Conservation (phyloP, 2,797 vertebrate species). For the Philypnodon macrostomus region DNA sequence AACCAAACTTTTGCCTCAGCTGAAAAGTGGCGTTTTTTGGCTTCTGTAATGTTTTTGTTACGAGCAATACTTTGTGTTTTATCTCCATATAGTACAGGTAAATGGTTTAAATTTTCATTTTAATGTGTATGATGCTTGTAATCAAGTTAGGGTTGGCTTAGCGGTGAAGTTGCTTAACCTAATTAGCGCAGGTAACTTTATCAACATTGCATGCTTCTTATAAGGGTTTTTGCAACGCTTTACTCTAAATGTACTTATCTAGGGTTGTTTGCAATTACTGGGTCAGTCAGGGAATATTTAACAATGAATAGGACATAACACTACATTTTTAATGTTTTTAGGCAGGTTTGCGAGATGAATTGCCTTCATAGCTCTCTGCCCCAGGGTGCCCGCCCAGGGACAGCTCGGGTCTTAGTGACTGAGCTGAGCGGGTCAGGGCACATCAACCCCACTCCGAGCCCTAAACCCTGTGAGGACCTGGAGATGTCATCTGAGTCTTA, state of each 20-base stretch:
- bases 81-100: neutral
- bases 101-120: neutral
- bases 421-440: slow-evolving; percentile 77
- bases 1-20: slow-evolving; percentile 70
- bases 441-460: slow-evolving; percentile 77
- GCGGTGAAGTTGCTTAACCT: too few species aligned
- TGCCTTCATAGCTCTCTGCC: slow-evolving; percentile 20
- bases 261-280: too few species aligned
- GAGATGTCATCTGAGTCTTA: slow-evolving; percentile 69
- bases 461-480: slow-evolving; percentile 44
- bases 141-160: too few species aligned
- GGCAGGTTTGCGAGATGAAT: slow-evolving; percentile 49
- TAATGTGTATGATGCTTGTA: neutral
- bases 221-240: too few species aligned
- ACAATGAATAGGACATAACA: too few species aligned
- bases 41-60: slow-evolving; percentile 7
- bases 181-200: too few species aligned
- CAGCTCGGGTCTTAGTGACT: slow-evolving; percentile 73
- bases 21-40: slow-evolving; percentile 4
- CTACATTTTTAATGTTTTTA: too few species aligned
- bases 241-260: too few species aligned
- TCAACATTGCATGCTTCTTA: too few species aligned
- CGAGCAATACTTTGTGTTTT: slow-evolving; percentile 1
- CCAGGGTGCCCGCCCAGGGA: slow-evolving; percentile 46
- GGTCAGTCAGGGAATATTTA: too few species aligned